Percentiles rank a stretch among this genome's conserved stretches.
phyloP scores from a whole-genome alignment of 2,888 invertebrate genomes.

The Clusia tigrina region DNA sequence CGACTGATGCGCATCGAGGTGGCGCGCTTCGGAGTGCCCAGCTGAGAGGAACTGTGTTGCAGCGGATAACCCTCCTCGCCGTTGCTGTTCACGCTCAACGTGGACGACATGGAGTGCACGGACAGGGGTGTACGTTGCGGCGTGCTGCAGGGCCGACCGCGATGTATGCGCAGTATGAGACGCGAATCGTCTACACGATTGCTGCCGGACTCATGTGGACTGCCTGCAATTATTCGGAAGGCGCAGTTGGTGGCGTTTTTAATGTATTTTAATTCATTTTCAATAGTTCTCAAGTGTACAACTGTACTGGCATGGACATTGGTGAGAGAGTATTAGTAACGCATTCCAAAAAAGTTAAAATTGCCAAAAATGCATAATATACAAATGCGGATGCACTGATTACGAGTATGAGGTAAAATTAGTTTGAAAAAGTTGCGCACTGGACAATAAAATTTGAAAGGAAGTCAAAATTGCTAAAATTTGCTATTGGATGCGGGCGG shows the following conservation, averaged over 20 bases:
- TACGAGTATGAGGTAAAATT: background rate
- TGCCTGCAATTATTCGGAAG: constrained; percentile 67
- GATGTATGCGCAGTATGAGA: constrained; percentile 87
- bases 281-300: too few species aligned
- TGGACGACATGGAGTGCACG: constrained; percentile 71
- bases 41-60: constrained; percentile 34
- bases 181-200: constrained; percentile 86
- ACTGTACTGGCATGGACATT: constrained; percentile 21
- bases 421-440: too few species aligned
- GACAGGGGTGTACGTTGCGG: constrained; percentile 67
- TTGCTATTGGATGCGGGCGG: constrained; percentile 9
- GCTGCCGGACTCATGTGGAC: constrained; percentile 69
- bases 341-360: background rate
- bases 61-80: constrained; percentile 45
- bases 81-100: constrained; percentile 69
- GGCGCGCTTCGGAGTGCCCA: constrained; percentile 65
- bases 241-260: constrained; percentile 31
- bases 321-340: constrained; percentile 26
- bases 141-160: constrained; percentile 73
- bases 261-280: constrained; percentile 19
- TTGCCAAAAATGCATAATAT: too few species aligned
- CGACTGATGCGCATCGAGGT: constrained; percentile 69
- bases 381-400: constrained; percentile 7
- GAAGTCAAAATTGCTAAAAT: background rate
- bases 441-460: background rate